A percentile compares a stretch with the other conserved stretches of the same genome.
These are phyloP conservation scores for Aphyosemion australe DNA, from an alignment of 2,113 vertebrate species.

Conservation along the genomic window DNA sequence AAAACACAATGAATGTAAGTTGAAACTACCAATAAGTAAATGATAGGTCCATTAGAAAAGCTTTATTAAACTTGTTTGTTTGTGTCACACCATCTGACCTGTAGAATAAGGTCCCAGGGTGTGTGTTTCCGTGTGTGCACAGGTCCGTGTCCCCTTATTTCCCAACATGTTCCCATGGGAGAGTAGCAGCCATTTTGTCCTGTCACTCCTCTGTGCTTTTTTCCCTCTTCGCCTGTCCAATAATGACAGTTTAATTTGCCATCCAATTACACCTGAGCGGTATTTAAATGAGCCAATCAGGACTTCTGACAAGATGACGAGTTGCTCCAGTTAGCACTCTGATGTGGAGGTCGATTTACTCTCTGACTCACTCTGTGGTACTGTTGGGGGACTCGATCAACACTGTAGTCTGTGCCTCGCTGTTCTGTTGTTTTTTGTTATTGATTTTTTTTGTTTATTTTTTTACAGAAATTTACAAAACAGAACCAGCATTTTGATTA, in stretches of 20 bases:
- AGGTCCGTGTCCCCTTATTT: conserved; percentile 51
- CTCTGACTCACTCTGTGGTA: conserved; percentile 37
- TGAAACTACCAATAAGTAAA: background rate
- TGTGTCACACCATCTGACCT: conserved; percentile 15
- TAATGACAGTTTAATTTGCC: conserved; percentile 89
- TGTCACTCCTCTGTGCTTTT: conserved; percentile 74
- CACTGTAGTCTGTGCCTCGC: background rate
- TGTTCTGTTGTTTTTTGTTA: background rate
- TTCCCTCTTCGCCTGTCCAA: conserved; percentile 73
- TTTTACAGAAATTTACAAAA: background rate
- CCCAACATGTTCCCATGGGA: conserved; percentile 62
- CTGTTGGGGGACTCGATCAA: conserved; percentile 25
- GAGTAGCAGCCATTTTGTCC: conserved; percentile 61
- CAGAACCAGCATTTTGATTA: background rate
- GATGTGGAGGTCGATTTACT: conserved; percentile 68
- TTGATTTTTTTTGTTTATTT: background rate
- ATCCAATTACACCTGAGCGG: conserved; percentile 87
- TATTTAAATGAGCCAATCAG: conserved; percentile 89
- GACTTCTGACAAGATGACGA: conserved; percentile 70
- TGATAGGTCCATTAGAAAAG: background rate
- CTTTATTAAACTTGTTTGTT: background rate
- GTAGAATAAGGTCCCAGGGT: conserved; percentile 25
- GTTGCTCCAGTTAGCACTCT: conserved; percentile 65
- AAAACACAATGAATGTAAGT: too few relatives aligned
- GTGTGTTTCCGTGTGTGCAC: conserved; percentile 26